Evolutionary conservation across 2,113 vertebrate species (phyloP).

Genomic region (Mesembrinibis cayennensis): DNA sequence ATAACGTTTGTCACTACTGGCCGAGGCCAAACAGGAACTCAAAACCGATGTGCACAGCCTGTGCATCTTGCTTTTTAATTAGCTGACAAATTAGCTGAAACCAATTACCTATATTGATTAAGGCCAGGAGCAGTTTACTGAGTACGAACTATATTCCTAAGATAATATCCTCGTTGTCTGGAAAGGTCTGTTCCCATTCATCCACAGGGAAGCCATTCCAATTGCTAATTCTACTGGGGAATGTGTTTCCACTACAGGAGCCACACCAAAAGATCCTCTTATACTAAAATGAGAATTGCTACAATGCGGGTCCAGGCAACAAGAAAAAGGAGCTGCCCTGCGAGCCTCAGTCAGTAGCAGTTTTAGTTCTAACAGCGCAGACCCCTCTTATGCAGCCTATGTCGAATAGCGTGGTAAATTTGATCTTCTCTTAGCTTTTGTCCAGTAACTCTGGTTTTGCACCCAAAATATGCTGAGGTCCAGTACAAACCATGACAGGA

Average conservation of each 20-base stretch:
- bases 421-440: rapidly evolving
- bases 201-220: neutral
- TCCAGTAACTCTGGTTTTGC: neutral
- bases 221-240: neutral
- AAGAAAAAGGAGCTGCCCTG: neutral
- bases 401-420: neutral
- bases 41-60: neutral
- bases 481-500: neutral
- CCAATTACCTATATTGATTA: neutral
- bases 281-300: neutral
- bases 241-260: neutral
- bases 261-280: neutral
- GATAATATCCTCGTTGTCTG: neutral
- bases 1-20: neutral
- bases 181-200: neutral
- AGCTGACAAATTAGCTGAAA: constrained; percentile 19
- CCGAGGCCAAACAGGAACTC: neutral
- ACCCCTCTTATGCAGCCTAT: neutral
- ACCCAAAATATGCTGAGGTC: neutral
- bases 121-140: neutral
- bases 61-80: constrained; percentile 14
- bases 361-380: neutral
- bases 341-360: neutral
- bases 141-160: neutral
- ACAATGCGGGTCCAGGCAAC: neutral